phyloP scores from a whole-genome alignment of 2,888 invertebrate genomes.

The Nudaria mundana region DNA sequence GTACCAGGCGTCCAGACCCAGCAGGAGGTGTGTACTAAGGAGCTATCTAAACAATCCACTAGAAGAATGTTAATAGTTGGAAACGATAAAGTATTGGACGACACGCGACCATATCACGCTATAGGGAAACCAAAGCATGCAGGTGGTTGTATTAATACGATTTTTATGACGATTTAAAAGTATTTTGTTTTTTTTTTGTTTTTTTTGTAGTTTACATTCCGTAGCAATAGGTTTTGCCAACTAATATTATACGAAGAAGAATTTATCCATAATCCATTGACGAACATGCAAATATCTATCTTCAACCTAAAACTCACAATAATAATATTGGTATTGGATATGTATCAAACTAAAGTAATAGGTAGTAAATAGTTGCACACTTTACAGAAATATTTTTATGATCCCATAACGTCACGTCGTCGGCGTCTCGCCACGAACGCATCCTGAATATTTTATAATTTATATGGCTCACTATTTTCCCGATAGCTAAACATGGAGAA shows the following conservation, averaged over 20 bases:
- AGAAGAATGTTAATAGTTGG: constrained; percentile 77
- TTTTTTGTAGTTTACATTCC: background rate
- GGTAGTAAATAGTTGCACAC: background rate
- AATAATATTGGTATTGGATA: no score
- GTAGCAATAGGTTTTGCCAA: no score
- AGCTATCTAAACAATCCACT: constrained; percentile 74
- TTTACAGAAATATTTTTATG: constrained; percentile 8
- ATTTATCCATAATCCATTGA: no score
- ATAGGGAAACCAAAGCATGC: constrained; percentile 34
- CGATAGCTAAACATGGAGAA: constrained; percentile 63
- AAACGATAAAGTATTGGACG: constrained; percentile 57
- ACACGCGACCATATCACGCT: constrained; percentile 67
- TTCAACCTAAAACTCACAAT: no score
- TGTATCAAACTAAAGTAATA: background rate
- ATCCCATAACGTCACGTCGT: constrained; percentile 11
- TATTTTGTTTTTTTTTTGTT: background rate
- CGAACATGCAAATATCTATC: no score
- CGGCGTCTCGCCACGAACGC: background rate
- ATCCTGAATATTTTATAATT: constrained; percentile 23
- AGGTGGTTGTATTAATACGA: no score
- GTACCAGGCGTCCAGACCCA: constrained; percentile 28
- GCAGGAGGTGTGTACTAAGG: constrained; percentile 27
- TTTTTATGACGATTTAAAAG: constrained; percentile 2
- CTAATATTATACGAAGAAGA: no score
- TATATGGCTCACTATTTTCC: constrained; percentile 43